phyloP scores from a whole-genome alignment of 2,797 vertebrate species.

The Premnoplex brunnescens region DNA sequence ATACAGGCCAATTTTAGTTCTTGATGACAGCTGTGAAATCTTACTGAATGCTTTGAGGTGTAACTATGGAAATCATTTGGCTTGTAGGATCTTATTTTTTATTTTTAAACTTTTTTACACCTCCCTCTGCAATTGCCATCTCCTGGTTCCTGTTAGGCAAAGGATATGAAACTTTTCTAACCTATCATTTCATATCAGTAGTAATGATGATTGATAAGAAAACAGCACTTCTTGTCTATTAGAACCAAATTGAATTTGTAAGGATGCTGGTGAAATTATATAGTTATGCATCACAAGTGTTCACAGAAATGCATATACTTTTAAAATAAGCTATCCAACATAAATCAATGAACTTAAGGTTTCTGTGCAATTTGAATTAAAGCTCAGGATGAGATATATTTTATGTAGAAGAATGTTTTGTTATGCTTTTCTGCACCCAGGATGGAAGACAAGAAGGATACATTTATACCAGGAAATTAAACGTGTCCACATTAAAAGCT shows the following conservation, averaged over 20 bases:
- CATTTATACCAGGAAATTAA: background rate
- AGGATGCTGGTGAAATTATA: background rate
- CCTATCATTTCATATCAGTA: background rate
- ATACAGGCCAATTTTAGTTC: background rate
- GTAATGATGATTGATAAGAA: slow-evolving; percentile 30
- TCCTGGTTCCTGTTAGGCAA: background rate
- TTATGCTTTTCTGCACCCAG: background rate
- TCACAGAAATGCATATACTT: background rate
- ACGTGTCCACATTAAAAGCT: background rate
- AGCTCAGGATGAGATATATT: background rate
- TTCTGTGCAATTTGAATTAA: background rate
- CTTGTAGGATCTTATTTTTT: background rate
- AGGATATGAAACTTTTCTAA: slow-evolving; percentile 20
- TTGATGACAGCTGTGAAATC: slow-evolving; percentile 32
- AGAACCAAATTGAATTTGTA: slow-evolving; percentile 30
- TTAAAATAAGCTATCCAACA: background rate
- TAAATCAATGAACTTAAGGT: background rate
- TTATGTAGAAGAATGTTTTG: background rate
- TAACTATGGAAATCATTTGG: slow-evolving; percentile 49
- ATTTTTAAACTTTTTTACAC: slow-evolving; percentile 37
- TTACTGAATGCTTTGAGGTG: slow-evolving; percentile 1
- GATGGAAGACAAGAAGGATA: background rate
- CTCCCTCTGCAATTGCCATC: slow-evolving; percentile 16
- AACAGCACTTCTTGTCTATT: background rate
- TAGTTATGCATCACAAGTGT: background rate